These are phyloP conservation scores for Drosophila eugracilis DNA, from an alignment of 1,140 invertebrate genomes.

Conservation along the genomic window DNA sequence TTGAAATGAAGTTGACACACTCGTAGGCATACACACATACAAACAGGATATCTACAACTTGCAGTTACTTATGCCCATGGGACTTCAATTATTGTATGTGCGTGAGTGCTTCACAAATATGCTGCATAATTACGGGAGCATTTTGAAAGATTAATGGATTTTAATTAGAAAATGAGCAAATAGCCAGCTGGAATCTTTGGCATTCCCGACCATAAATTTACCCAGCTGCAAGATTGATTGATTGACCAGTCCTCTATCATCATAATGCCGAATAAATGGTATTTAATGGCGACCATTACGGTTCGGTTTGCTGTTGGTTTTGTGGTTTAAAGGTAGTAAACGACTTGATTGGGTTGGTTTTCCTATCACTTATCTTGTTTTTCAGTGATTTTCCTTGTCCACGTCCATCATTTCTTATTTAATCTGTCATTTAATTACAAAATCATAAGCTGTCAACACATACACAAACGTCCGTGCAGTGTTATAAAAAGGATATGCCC, in stretches of 20 bases:
- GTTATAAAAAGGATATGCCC: neutral
- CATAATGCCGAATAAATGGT: constrained; percentile 42
- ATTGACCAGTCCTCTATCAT: constrained; percentile 30
- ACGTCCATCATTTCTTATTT: constrained; percentile 45
- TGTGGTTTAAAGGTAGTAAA: constrained; percentile 2
- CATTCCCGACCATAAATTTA: constrained; percentile 31
- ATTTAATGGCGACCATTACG: constrained; percentile 21
- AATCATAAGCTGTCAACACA: constrained; percentile 75
- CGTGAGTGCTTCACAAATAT: constrained; percentile 46
- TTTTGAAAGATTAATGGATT: constrained; percentile 75
- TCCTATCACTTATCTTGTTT: neutral
- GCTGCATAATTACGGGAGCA: constrained; percentile 58
- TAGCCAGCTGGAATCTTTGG: constrained; percentile 31
- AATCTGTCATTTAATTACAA: constrained; percentile 75
- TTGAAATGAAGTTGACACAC: constrained; percentile 64
- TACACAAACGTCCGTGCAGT: neutral
- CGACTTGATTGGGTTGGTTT: neutral
- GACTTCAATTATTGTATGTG: constrained; percentile 5
- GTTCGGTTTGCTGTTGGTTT: constrained; percentile 7
- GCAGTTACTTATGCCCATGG: constrained; percentile 1
- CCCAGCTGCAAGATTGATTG: constrained; percentile 44
- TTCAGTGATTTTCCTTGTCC: neutral
- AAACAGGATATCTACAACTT: constrained; percentile 25
- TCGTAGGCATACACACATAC: constrained; percentile 3
- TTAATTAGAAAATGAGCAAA: constrained; percentile 72